Percentiles rank a stretch among this genome's conserved stretches.
These are phyloP conservation scores for Cebus imitator DNA, from an alignment of 2,113 vertebrate species.

Conservation along the genomic window DNA sequence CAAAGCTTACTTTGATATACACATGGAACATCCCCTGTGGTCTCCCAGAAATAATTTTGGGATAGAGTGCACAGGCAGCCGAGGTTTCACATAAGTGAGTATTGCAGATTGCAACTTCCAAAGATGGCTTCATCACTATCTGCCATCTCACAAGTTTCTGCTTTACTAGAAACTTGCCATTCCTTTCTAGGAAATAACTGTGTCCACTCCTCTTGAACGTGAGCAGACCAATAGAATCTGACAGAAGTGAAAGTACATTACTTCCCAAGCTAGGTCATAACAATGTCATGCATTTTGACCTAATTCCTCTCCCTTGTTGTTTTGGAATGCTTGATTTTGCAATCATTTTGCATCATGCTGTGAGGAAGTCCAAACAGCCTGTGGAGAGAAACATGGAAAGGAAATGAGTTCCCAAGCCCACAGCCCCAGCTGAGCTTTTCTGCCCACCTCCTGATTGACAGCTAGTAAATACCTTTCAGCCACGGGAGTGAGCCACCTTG, in stretches of 20 bases:
- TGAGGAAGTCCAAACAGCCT: not conserved
- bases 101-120: not conserved
- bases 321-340: not conserved
- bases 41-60: not conserved
- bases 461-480: not conserved
- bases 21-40: not conserved
- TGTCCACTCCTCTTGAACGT: not conserved
- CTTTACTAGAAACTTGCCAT: not conserved
- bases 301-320: not conserved
- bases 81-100: not conserved
- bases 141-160: not conserved
- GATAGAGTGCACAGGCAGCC: not conserved
- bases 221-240: not conserved
- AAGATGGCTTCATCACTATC: not conserved
- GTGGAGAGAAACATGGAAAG: not conserved
- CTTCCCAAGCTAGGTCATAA: not conserved
- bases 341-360: not conserved
- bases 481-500: not conserved
- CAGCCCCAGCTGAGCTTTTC: not conserved
- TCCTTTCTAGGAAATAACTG: not conserved
- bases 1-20: not conserved
- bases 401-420: not conserved
- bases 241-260: not conserved
- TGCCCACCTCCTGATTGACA: not conserved
- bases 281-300: not conserved